A percentile compares a stretch with the other conserved stretches of the same genome.
Evolutionary conservation across 1,140 invertebrate species (phyloP).

Genomic region (Helicorthomorpha holstii): DNA sequence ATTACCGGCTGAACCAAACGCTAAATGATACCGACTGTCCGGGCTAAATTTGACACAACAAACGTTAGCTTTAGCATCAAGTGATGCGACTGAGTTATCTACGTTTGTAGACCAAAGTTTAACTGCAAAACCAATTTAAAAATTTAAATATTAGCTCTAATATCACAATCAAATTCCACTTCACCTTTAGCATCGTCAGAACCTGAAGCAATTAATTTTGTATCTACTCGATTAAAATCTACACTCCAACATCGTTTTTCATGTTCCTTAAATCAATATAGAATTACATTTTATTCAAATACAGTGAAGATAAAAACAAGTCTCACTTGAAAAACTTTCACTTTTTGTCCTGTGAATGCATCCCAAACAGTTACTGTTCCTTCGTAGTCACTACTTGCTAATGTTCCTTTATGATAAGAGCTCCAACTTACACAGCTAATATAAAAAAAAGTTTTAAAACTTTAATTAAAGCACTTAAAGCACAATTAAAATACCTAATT

Average conservation of each 20-base stretch:
- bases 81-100: slow-evolving; percentile 67
- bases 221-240: slow-evolving; percentile 86
- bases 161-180: background rate
- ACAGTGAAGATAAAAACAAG: slow-evolving; percentile 19
- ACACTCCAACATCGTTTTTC: slow-evolving; percentile 94
- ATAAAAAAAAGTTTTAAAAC: slow-evolving; percentile 1
- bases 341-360: slow-evolving; percentile 51
- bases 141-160: slow-evolving; percentile 5
- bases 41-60: slow-evolving; percentile 96
- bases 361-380: slow-evolving; percentile 90
- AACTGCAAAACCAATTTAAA: slow-evolving; percentile 32
- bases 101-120: slow-evolving; percentile 82
- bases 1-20: slow-evolving; percentile 69
- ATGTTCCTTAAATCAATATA: slow-evolving; percentile 51
- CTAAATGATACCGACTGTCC: slow-evolving; percentile 60
- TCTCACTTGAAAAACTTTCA: slow-evolving; percentile 36
- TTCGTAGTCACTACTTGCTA: slow-evolving; percentile 91
- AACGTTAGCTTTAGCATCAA: slow-evolving; percentile 85
- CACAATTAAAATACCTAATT: slow-evolving; percentile 35
- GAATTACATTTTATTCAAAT: background rate
- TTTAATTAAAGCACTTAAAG: background rate
- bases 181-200: slow-evolving; percentile 72
- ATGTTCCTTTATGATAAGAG: slow-evolving; percentile 69
- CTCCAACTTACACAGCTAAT: slow-evolving; percentile 84
- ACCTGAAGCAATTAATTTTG: slow-evolving; percentile 75